Conservation (phyloP, 2,113 vertebrate genomes). For the Butorides virescens region DNA sequence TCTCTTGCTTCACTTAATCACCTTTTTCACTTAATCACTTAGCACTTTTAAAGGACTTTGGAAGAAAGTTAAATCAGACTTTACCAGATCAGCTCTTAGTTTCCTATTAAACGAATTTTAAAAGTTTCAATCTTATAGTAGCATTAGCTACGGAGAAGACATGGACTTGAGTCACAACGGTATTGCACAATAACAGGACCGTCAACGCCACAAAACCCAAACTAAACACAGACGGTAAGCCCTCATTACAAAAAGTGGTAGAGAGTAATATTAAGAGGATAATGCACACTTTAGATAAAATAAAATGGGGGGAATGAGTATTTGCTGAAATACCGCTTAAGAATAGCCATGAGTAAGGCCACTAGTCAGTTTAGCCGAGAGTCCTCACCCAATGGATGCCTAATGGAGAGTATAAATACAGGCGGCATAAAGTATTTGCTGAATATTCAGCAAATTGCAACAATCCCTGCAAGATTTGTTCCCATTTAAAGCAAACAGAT, state of each 20-base stretch:
- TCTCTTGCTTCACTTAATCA: not conserved
- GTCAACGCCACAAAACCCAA: not conserved
- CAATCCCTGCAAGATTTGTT: fast-evolving
- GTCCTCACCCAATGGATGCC: not conserved
- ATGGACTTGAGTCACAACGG: not conserved
- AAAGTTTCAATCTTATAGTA: not conserved
- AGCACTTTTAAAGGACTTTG: not conserved
- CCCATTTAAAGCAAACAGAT: not conserved
- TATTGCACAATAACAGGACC: not conserved
- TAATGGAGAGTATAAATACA: not conserved
- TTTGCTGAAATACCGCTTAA: not conserved
- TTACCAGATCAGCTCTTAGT: not conserved
- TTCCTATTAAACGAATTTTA: not conserved
- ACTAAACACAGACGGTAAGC: not conserved
- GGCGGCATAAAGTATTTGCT: not conserved
- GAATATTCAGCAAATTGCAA: not conserved
- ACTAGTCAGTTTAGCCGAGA: not conserved
- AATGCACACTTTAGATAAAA: not conserved
- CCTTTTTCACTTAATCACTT: not conserved
- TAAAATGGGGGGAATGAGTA: not conserved
- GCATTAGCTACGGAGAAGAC: not conserved
- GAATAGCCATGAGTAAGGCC: not conserved
- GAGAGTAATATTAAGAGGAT: not conserved
- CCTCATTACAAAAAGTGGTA: not conserved
- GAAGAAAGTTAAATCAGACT: not conserved